Evolutionary conservation across 1,140 invertebrate species (phyloP), one percentile per base, ranked within the genome.

Genomic region (Chionoecetes opilio): DNA sequence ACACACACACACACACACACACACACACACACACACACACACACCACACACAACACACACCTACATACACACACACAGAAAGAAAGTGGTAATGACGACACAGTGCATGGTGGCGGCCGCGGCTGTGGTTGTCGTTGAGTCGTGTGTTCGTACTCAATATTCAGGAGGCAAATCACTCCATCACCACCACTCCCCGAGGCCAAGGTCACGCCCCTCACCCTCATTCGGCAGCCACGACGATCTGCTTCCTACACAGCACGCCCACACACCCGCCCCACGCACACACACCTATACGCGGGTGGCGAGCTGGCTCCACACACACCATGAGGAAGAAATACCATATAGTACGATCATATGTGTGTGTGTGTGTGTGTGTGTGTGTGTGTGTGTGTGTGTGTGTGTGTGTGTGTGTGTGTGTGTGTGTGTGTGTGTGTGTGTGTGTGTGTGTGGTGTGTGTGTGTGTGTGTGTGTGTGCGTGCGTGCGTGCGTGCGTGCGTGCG

Each of bases 401-500:
- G 41, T 46, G 41, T 46, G 41, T 46, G 41, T 14, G 41, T 46
- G 53, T 75, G 53, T 75, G 53, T 75, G 53, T 75, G 53, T 75
- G 53, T 75, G 53, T 75, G 53, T 75, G 63, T 75, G 63, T 75
- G 63, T 75, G 63, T 75, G 63, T 75, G 63, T 75, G 63, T 75
- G 63, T 75, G 63, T 75, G 63, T 75, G 63, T 75, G 63, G 63
- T 75, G 63, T n/a, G 63, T 11, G 0, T 9, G 11, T 53, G 11
- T 53, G 63, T 2, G 6, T 26, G 63, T n/a, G 63, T n/a, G 21
- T 75, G 53, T 21, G 41, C 14, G 41, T 14, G 41, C 14, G 41
- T 8, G 41, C 41, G 41, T 46, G 41, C 5, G 41, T 46, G 41
- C 5, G 41, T 46, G 41, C 14, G 41, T 46, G 41, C 14, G 41